Base-by-base conservation (phyloP, 2,888 invertebrate species). In the Brachyptera putata region DNA sequence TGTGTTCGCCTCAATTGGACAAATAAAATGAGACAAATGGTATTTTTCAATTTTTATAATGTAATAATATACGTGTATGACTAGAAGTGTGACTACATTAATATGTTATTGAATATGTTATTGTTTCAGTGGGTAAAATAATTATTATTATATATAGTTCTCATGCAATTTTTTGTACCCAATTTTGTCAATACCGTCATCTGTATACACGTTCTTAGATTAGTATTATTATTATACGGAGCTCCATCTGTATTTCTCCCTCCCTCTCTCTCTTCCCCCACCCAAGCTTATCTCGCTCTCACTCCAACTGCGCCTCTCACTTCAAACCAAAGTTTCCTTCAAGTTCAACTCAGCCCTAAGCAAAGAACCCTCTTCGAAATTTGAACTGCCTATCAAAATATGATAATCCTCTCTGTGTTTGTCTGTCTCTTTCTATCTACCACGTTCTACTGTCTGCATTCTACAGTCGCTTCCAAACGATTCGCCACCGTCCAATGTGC, bases 341-440 rank as follows among this genome's bases (percentile, higher is more conserved):
- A 53, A 53, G 34, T 53, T 53, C 34, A 53, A 53, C 53, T 53
- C 53, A 36, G 34, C 53, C 53, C 53, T 53, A 53, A 53, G 53
- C 53, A 53, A 53, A 21, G 53, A 30, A 53, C 53, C 53, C 53
- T 53, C 53, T 36, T 53, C 34, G 34, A 53, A 53, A 26, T 50
- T 57, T 53, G 56, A 21, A 46, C 41, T 58, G 53, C 61, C 58
- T 61, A 61, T 60, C 61, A 64, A 62, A 64, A 64, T 60, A 62
- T 62, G 62, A 58, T 64, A 60, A 63, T 64, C 55, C 57, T 36
- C 25, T 46, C 13, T 30, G 16, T 24, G 13, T 58, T 11, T 26
- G 3, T 11, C 18, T 7, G 7, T 11, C 11, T 11, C 30, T 30
- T 11, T 30, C 30, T 30, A 11, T 7, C 30, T 7, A 30, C 7